phyloP scores from a whole-genome alignment of 2,888 invertebrate genomes.

The Zootermopsis nevadensis region DNA sequence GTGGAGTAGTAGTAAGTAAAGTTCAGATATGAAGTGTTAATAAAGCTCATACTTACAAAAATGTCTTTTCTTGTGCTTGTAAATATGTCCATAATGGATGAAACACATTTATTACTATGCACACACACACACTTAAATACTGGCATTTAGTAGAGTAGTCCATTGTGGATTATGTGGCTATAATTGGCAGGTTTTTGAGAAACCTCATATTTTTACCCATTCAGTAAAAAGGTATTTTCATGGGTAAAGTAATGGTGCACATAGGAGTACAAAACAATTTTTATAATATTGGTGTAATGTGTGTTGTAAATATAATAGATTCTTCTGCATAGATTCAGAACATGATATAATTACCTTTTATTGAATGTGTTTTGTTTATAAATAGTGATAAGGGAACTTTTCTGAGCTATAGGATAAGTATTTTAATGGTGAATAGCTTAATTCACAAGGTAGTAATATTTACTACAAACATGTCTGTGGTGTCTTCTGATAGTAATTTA shows the following conservation, averaged over 20 bases:
- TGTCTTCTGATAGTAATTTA: too few relatives aligned
- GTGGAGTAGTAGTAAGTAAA: not conserved
- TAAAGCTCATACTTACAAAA: not conserved
- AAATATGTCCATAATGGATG: too few relatives aligned
- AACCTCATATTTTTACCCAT: too few relatives aligned
- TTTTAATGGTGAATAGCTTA: conserved; percentile 48
- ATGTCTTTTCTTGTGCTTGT: not conserved
- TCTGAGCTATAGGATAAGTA: conserved; percentile 34
- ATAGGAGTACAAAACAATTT: conserved; percentile 53
- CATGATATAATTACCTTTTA: conserved; percentile 35
- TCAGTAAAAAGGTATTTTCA: not conserved
- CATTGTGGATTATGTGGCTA: not conserved
- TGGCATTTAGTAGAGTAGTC: not conserved
- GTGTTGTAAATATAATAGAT: conserved; percentile 42
- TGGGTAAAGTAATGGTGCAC: conserved; percentile 50
- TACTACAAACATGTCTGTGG: too few relatives aligned
- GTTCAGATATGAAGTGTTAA: not conserved
- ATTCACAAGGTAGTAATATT: conserved; percentile 22
- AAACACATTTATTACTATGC: too few relatives aligned
- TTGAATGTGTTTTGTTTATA: conserved; percentile 21
- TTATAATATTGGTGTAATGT: conserved; percentile 58
- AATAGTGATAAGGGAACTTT: conserved; percentile 32
- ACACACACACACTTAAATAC: not conserved
- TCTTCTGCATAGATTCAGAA: conserved; percentile 37
- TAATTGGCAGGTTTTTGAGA: not conserved